A percentile compares a stretch with the other conserved stretches of the same genome.
phyloP scores from a whole-genome alignment of 2,113 vertebrate species.

The Lonchura striata region DNA sequence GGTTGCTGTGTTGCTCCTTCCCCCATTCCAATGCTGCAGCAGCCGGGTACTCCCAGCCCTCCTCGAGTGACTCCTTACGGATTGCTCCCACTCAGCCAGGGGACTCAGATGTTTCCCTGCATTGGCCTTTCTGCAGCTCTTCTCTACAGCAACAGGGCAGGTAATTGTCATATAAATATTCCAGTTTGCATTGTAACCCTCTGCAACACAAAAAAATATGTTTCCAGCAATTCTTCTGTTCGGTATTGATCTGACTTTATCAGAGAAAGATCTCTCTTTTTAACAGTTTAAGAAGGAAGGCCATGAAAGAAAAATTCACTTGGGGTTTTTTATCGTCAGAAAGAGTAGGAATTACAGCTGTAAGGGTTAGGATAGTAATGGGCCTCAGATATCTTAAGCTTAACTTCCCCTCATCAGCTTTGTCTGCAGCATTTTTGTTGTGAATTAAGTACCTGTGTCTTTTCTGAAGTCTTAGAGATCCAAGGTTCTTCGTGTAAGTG shows the following conservation, averaged over 20 bases:
- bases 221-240: background rate
- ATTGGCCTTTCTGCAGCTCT: background rate
- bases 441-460: background rate
- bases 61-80: accelerated
- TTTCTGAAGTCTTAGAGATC: background rate
- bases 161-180: constrained; percentile 28
- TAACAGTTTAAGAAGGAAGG: background rate
- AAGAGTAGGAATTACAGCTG: background rate
- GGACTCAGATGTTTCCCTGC: background rate
- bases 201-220: background rate
- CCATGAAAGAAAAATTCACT: background rate
- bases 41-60: background rate
- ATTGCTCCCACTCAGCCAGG: background rate
- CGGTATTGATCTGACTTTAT: background rate
- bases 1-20: background rate
- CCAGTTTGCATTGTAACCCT: background rate
- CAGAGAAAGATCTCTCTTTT: background rate
- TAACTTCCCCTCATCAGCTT: background rate
- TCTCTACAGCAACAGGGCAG: background rate
- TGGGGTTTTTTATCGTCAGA: background rate
- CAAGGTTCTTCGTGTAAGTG: background rate
- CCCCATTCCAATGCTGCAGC: background rate
- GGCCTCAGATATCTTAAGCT: background rate
- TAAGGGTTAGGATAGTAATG: background rate
- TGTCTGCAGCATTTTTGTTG: background rate